Evolutionary conservation across 2,888 invertebrate genomes (phyloP).

Genomic region (Tridacna gigas): DNA sequence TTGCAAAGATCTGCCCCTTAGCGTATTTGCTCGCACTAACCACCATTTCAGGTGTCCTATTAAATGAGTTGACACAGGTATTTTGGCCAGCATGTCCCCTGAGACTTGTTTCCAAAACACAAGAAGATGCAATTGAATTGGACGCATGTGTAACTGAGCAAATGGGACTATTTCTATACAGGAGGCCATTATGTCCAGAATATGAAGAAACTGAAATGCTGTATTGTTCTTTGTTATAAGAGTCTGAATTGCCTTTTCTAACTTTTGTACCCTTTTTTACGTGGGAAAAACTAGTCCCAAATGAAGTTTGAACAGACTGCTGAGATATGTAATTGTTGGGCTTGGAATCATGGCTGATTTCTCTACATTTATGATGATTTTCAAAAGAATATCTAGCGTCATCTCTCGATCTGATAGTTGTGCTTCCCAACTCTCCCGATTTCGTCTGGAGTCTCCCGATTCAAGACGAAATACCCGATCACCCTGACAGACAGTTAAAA

Average conservation of each 20-base stretch:
- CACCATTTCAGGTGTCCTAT: constrained; percentile 6
- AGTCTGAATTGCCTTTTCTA: neutral
- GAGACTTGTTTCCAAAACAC: constrained; percentile 1
- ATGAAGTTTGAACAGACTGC: neutral
- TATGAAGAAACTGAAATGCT: neutral
- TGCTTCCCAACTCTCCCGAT: too few species aligned
- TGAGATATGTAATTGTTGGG: neutral
- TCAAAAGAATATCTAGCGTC: too few species aligned
- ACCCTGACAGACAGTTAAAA: too few species aligned
- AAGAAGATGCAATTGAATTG: constrained; percentile 6
- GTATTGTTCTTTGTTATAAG: neutral
- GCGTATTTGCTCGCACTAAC: constrained; percentile 9
- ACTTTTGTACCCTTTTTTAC: neutral
- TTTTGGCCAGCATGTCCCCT: neutral
- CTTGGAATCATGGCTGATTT: neutral
- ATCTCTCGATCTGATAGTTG: too few species aligned
- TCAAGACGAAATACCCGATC: too few species aligned
- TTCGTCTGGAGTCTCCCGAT: too few species aligned
- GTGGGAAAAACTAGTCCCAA: neutral
- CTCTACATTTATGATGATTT: too few species aligned
- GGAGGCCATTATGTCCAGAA: constrained; percentile 1
- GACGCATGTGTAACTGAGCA: constrained; percentile 5
- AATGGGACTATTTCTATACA: neutral
- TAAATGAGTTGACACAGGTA: constrained; percentile 1
- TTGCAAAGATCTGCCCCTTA: neutral